phyloP scores from a whole-genome alignment of 2,113 vertebrate species.

The Actenoides hombroni region DNA sequence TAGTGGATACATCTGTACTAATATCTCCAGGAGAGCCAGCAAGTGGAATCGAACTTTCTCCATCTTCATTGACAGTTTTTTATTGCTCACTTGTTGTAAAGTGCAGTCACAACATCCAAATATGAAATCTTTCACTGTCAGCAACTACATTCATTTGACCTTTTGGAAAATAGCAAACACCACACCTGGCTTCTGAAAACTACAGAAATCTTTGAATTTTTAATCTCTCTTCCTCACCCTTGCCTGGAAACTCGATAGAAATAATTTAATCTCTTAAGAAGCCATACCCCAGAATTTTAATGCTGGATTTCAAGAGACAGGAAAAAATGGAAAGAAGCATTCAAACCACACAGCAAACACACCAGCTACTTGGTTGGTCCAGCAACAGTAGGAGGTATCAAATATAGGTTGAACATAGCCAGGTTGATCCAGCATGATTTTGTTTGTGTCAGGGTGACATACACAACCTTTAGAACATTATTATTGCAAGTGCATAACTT shows the following conservation, averaged over 20 bases:
- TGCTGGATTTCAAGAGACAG: neutral
- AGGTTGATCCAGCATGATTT: neutral
- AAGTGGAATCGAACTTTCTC: neutral
- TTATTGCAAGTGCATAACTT: neutral
- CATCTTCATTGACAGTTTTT: neutral
- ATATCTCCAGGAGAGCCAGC: neutral
- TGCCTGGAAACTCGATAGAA: neutral
- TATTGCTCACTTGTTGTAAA: neutral
- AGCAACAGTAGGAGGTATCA: neutral
- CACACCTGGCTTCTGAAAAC: neutral
- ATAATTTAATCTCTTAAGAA: neutral
- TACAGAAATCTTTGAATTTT: neutral
- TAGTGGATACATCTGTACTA: neutral
- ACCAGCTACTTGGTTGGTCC: neutral
- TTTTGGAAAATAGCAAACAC: constrained; percentile 17
- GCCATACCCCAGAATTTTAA: neutral
- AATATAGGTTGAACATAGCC: neutral
- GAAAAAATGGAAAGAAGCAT: neutral
- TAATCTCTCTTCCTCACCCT: neutral
- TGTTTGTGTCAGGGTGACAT: neutral
- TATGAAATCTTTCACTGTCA: neutral
- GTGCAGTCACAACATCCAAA: neutral
- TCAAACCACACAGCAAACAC: neutral
- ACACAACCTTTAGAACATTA: neutral
- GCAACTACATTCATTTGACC: neutral